These are phyloP conservation scores for Phalacrocorax aristotelis DNA, from an alignment of 2,113 vertebrate species.

Conservation along the genomic window DNA sequence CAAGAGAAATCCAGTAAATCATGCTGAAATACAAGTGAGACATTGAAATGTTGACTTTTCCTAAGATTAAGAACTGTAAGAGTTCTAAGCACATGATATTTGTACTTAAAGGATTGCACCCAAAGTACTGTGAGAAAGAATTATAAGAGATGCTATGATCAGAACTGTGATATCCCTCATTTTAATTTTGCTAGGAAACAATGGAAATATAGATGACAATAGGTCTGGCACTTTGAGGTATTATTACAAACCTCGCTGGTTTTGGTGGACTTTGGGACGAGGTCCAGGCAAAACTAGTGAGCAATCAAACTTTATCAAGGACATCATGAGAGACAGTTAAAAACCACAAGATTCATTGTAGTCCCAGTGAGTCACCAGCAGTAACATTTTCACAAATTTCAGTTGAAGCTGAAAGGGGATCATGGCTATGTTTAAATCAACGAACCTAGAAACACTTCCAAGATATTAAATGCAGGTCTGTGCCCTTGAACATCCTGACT, in stretches of 20 bases:
- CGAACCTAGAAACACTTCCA: background rate
- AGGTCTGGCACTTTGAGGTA: background rate
- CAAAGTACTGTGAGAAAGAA: background rate
- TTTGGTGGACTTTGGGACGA: background rate
- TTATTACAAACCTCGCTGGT: background rate
- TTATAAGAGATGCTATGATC: background rate
- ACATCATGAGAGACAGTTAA: background rate
- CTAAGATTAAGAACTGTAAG: background rate
- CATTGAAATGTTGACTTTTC: background rate
- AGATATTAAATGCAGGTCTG: background rate
- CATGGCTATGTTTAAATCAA: background rate
- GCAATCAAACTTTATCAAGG: conserved; percentile 24
- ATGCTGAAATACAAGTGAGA: background rate
- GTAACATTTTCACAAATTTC: background rate
- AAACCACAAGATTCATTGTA: background rate
- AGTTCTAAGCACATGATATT: background rate
- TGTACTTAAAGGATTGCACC: background rate
- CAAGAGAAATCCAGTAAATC: background rate
- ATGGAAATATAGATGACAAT: background rate
- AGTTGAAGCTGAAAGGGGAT: background rate
- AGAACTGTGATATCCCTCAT: background rate
- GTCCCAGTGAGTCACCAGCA: background rate
- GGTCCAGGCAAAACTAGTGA: background rate
- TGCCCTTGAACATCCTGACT: background rate
- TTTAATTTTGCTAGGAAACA: background rate